Percentiles rank a stretch among this genome's conserved stretches.
Conservation (phyloP, 2,113 vertebrate genomes). For the Pseudorhombus dupliciocellatus region DNA sequence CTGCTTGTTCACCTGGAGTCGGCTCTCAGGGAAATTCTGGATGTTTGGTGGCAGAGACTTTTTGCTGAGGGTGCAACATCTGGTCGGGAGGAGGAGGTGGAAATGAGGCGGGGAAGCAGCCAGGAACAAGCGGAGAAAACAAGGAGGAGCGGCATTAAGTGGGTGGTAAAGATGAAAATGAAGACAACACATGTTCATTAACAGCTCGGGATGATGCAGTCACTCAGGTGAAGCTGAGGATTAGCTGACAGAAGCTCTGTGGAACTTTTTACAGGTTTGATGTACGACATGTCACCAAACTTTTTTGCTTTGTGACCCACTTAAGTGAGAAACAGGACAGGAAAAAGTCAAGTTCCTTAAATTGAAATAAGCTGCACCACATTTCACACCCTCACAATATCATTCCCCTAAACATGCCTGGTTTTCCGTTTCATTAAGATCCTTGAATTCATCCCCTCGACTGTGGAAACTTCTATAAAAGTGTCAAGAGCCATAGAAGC, state of each 20-base stretch:
- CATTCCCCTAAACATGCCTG: too few species aligned
- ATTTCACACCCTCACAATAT: too few species aligned
- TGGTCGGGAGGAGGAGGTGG: slow-evolving; percentile 46
- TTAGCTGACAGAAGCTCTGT: slow-evolving; percentile 16
- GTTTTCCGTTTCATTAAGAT: too few species aligned
- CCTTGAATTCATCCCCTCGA: too few species aligned
- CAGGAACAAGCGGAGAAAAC: slow-evolving; percentile 14
- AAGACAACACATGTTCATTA: slow-evolving; percentile 40
- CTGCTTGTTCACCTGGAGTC: slow-evolving; percentile 42
- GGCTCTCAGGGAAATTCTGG: slow-evolving; percentile 9
- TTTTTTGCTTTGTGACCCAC: too few species aligned
- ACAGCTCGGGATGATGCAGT: slow-evolving; percentile 4
- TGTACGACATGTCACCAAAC: too few species aligned
- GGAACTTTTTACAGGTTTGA: slow-evolving; percentile 1
- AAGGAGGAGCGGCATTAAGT: slow-evolving; percentile 7
- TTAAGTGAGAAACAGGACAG: too few species aligned
- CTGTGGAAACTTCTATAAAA: too few species aligned
- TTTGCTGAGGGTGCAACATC: slow-evolving; percentile 49
- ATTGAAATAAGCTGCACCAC: too few species aligned
- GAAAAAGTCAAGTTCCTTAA: too few species aligned
- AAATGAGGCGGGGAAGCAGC: slow-evolving; percentile 32
- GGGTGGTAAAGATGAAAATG: slow-evolving; percentile 10
- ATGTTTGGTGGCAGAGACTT: slow-evolving; percentile 30
- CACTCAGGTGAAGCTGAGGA: background rate
- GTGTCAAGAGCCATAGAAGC: background rate